phyloP scores from a whole-genome alignment of 2,888 invertebrate genomes.

The Synergus japonicus region DNA sequence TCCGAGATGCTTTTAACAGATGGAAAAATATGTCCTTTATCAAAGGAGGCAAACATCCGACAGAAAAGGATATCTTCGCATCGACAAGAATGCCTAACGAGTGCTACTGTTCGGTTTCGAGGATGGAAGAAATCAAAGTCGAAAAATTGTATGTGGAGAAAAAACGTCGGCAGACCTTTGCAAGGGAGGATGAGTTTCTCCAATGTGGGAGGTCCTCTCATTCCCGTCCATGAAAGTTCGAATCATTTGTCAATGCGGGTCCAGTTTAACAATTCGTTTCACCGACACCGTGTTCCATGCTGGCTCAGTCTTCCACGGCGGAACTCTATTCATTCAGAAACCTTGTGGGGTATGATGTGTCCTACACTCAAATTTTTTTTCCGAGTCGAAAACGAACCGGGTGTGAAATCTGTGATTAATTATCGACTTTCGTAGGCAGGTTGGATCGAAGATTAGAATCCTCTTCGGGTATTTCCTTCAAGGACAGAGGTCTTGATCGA shows the following conservation, averaged over 20 bases:
- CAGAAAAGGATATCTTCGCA: background rate
- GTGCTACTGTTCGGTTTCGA: slow-evolving; percentile 5
- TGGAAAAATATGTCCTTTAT: background rate
- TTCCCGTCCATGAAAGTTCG: slow-evolving; percentile 60
- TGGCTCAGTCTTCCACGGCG: slow-evolving; percentile 44
- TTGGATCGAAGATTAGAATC: slow-evolving; percentile 53
- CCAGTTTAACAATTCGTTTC: slow-evolving; percentile 74
- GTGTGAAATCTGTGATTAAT: slow-evolving; percentile 74
- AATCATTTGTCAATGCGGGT: slow-evolving; percentile 75
- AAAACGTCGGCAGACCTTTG: background rate
- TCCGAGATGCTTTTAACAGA: background rate
- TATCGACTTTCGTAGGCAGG: slow-evolving; percentile 58
- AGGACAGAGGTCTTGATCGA: background rate
- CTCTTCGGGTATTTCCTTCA: slow-evolving; percentile 37
- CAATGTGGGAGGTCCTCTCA: slow-evolving; percentile 68
- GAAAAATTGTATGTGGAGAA: slow-evolving; percentile 33
- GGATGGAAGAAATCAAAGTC: slow-evolving; percentile 31
- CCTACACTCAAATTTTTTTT: slow-evolving; percentile 14
- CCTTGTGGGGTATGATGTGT: slow-evolving; percentile 44
- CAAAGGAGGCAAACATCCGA: background rate
- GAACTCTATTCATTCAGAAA: slow-evolving; percentile 53
- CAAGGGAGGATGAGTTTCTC: slow-evolving; percentile 26
- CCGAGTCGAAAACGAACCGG: slow-evolving; percentile 54
- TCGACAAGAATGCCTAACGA: background rate
- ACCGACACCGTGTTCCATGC: slow-evolving; percentile 54